Evolutionary conservation across 2,797 vertebrate species (phyloP), one percentile per base, ranked within the genome.

Genomic region (Phoeniculus purpureus): DNA sequence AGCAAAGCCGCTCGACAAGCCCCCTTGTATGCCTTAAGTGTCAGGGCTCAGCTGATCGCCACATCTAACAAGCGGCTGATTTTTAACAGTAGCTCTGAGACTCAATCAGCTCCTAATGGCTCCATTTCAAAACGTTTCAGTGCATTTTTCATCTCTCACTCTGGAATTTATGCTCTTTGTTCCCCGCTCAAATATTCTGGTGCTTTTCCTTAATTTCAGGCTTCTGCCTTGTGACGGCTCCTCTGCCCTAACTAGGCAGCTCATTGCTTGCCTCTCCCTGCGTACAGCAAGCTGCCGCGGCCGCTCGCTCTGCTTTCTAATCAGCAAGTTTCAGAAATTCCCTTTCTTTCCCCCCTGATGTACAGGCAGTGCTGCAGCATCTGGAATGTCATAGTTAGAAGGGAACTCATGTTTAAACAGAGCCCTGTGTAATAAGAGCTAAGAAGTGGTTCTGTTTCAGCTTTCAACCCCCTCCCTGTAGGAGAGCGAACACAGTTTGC

Each of bases 51-150:
- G 97, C 96, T 98, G 97, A 98, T 98, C 96, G 93, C 98, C 56
- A 94, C 95, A 83, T 97, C 97, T 97, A 97, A 98, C 96, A 97
- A 97, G 97, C 95, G 87, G 95, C 95, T 97, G 97, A 94, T 96
- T 97, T 96, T 96, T 95, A 97, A 92, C 96, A 96, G 94, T 87
- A 93, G 94, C 95, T 89, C 76, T 16, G 90, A 97, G 95, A 96
- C 94, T 94, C 95, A 96, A 95, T 97, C 87, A 96, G 70, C 96
- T 95, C 86, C 78, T 96, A 96, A 94, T 95, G 93, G 95, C 96
- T 96, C 87, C 34, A 70, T 96, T 96, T 97, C 90, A 94, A 92
- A 95, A 89, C 34, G 66, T 96, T 90, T 34, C 65, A 89, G 95
- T 68, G 86, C 87, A 89, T 87, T 90, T 94, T 93, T 83, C 93